phyloP scores from a whole-genome alignment of 37 sponge, comb jelly and placozoan genomes.

The Ianthella basta region DNA sequence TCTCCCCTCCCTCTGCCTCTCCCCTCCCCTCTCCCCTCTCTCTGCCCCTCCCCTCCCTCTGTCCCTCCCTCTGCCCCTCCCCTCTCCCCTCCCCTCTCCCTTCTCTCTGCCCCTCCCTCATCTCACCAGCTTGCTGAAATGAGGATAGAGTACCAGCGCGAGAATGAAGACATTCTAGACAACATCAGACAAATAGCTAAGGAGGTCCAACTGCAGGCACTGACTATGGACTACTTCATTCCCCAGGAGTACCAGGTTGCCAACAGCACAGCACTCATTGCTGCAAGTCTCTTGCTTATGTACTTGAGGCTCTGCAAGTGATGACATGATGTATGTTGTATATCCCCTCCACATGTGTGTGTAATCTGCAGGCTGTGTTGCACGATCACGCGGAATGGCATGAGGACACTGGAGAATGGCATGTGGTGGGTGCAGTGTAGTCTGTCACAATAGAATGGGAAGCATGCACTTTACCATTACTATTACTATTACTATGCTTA shows the following conservation, averaged over 20 bases:
- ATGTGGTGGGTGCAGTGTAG: conserved; percentile 66
- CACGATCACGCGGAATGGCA: conserved; percentile 80
- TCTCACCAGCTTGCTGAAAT: conserved; percentile 75
- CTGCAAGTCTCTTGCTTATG: neutral
- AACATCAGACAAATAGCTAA: conserved; percentile 79
- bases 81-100: no score
- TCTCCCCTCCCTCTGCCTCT: no score
- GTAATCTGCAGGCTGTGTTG: conserved; percentile 51
- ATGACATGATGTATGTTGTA: no score
- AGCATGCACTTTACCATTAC: no score
- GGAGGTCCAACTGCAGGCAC: conserved; percentile 75
- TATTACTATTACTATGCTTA: no score
- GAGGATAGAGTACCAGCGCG: conserved; percentile 79
- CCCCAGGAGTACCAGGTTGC: conserved; percentile 86
- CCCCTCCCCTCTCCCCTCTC: no score
- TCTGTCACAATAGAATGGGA: no score
- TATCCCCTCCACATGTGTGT: neutral
- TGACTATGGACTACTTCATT: conserved; percentile 76
- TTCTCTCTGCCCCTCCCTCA: no score
- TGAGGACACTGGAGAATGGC: conserved; percentile 98
- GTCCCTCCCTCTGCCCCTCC: no score
- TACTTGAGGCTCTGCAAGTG: neutral
- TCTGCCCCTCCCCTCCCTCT: no score
- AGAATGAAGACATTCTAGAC: conserved; percentile 80
- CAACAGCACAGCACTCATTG: neutral